A percentile compares a stretch with the other conserved stretches of the same genome.
phyloP scores from a whole-genome alignment of 2,113 vertebrate species.

The Etheostoma spectabile region DNA sequence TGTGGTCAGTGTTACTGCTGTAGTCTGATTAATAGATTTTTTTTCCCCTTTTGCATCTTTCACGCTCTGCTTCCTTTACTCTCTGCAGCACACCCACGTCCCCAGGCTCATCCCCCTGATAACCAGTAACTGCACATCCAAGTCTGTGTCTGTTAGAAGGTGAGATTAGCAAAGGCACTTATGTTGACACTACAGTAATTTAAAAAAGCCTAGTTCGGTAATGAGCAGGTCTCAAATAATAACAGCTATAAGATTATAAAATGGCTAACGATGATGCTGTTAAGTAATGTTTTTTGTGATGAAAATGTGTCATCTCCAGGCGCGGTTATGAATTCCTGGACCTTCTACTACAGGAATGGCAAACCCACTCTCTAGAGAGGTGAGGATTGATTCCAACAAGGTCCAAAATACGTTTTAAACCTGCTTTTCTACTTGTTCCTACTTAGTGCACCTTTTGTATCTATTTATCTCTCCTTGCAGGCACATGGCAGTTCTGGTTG shows the following conservation, averaged over 20 bases:
- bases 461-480: constrained; percentile 70
- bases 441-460: neutral
- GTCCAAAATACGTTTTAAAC: neutral
- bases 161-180: constrained; percentile 64
- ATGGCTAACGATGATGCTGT: neutral
- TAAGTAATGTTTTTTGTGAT: neutral
- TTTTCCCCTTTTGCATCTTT: neutral
- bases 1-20: neutral
- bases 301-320: constrained; percentile 66
- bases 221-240: neutral
- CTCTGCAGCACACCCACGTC: constrained; percentile 94
- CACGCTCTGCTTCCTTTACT: constrained; percentile 18
- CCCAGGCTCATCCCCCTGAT: constrained; percentile 97
- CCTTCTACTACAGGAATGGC: constrained; percentile 87
- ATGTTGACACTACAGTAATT: neutral
- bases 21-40: neutral
- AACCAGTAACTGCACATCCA: constrained; percentile 97
- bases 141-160: constrained; percentile 97
- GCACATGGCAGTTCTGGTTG: constrained; percentile 93
- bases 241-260: neutral
- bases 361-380: constrained; percentile 87
- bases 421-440: neutral
- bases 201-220: neutral
- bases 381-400: constrained; percentile 57
- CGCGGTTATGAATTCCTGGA: constrained; percentile 87